phyloP scores from a whole-genome alignment of 2,888 invertebrate genomes.

The Eupithecia centaureata region DNA sequence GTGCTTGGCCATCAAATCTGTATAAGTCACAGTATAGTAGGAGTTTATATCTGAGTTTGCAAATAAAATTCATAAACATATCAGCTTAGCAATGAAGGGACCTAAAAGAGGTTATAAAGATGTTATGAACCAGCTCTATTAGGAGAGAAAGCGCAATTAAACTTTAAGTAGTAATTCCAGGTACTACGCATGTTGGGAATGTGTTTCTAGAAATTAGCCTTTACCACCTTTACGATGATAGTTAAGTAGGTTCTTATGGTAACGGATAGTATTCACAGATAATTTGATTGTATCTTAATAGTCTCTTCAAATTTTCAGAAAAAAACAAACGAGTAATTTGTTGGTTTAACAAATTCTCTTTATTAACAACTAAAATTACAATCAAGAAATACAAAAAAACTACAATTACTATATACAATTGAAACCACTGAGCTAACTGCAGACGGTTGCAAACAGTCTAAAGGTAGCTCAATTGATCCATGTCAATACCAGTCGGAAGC shows the following conservation, averaged over 20 bases:
- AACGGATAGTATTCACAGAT: background rate
- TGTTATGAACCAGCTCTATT: constrained; percentile 7
- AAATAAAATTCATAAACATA: constrained; percentile 1
- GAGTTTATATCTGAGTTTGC: background rate
- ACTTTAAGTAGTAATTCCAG: constrained; percentile 7
- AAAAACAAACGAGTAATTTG: background rate
- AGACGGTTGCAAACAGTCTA: too few species aligned
- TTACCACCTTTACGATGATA: background rate
- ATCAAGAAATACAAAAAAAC: too few species aligned
- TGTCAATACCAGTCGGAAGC: too few species aligned
- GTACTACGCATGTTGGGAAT: constrained; percentile 2
- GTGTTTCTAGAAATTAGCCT: constrained; percentile 1
- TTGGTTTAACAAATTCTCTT: too few species aligned
- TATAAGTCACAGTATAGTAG: background rate
- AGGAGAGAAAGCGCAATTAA: constrained; percentile 8
- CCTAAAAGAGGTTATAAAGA: constrained; percentile 2
- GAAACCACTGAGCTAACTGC: too few species aligned
- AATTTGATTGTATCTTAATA: background rate
- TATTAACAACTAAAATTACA: too few species aligned
- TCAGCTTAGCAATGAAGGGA: constrained; percentile 7
- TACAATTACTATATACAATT: too few species aligned
- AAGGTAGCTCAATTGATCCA: too few species aligned
- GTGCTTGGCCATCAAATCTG: background rate
- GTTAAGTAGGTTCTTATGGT: background rate
- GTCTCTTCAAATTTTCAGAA: background rate